Base-by-base conservation (phyloP, 2,888 invertebrate species). In the Acronicta leporina region DNA sequence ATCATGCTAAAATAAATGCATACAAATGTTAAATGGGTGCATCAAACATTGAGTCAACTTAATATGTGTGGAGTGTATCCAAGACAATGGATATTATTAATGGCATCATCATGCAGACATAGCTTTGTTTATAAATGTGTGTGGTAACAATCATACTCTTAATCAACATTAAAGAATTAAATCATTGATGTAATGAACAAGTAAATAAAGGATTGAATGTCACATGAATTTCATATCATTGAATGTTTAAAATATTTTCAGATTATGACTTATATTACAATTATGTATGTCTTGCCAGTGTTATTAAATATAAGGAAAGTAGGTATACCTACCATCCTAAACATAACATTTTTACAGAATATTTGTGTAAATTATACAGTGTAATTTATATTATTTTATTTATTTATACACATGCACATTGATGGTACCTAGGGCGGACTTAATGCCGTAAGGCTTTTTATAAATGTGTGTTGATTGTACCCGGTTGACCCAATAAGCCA, bases 31-130 rank as follows among this genome's bases (percentile, higher is more conserved):
- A 25, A 55, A 70, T 52, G 41, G 51, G 42, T 59, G 55, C 52
- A 50, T 6, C 30, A 27, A 50, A 63, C 41, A 63, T 50, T 49
- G 46, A 43, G 25, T 10, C 41, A 42, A 60, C 57, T 43, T 45
- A 52, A 27, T 44, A 65, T 57, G 59, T 56, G 56, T 53, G 63
- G 56, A 52, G 49, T 42, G n/a, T 68, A 56, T 45, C 44, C 51
- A 52, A 75, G 70, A 80, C 84, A 83, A 82, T 81, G 77, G 68
- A 52, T 53, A 63, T 77, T 69, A 67, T 35, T 67, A 65, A 72
- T 68, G 66, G 67, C 65, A 77, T 82, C 81, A 77, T 81, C 58
- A 52, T 50, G 69, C 69, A 62, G 53, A 65, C 56, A 51, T 66
- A 46, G 46, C 51, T 59, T 63, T 70, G 76, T 83, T 77, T 79